phyloP scores from a whole-genome alignment of 2,888 invertebrate genomes.

The Synergus japonicus region DNA sequence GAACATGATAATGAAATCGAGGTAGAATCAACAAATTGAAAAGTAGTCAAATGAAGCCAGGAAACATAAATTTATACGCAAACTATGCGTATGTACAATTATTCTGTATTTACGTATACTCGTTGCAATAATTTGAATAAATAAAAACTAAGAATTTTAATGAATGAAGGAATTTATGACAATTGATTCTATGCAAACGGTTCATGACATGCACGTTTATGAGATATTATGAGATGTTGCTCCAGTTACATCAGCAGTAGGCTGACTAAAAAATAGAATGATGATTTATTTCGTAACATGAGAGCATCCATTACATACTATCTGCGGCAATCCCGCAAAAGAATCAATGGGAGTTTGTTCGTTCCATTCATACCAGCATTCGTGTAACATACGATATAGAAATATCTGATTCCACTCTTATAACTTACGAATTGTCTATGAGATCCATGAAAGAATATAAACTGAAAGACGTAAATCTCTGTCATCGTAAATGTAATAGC shows the following conservation, averaged over 20 bases:
- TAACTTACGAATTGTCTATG: neutral
- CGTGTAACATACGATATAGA: neutral
- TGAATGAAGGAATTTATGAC: neutral
- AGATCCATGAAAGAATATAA: neutral
- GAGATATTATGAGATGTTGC: neutral
- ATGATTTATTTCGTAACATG: neutral
- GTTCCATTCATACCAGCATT: neutral
- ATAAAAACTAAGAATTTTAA: neutral
- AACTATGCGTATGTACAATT: neutral
- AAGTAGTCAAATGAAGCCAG: neutral
- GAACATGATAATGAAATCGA: neutral
- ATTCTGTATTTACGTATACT: neutral
- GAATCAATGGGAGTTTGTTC: slow-evolving; percentile 3
- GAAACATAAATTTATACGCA: neutral
- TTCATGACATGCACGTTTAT: neutral
- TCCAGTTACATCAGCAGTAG: slow-evolving; percentile 9
- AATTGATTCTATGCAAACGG: neutral
- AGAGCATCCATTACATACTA: neutral
- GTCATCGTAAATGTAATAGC: neutral
- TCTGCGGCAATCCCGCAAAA: neutral
- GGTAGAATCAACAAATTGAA: slow-evolving; percentile 1
- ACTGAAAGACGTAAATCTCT: neutral
- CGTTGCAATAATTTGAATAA: neutral
- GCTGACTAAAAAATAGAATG: neutral
- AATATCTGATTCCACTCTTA: neutral